Evolutionary conservation across 2,888 invertebrate species (phyloP).

Genomic region (Ormyrus thymus): DNA sequence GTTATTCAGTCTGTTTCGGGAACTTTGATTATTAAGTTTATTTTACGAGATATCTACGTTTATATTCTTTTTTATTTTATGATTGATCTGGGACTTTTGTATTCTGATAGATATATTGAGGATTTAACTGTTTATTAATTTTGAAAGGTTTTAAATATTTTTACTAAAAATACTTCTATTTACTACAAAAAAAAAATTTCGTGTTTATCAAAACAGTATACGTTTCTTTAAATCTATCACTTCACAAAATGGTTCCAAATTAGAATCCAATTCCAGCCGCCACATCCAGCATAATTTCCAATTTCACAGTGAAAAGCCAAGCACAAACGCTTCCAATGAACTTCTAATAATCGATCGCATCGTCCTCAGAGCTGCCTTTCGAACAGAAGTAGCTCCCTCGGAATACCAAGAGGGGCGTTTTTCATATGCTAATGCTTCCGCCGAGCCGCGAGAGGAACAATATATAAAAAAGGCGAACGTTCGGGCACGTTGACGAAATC

Average conservation of each 20-base stretch:
- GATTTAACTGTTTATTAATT: no score
- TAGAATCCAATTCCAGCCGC: neutral
- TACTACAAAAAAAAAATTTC: neutral
- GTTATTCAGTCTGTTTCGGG: no score
- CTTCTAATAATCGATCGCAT: neutral
- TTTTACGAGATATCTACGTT: no score
- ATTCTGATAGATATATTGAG: no score
- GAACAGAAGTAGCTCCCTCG: neutral
- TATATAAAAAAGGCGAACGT: conserved; percentile 1
- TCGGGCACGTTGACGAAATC: conserved; percentile 1
- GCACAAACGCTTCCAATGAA: no score
- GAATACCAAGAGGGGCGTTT: conserved; percentile 25
- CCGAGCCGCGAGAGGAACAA: conserved; percentile 9
- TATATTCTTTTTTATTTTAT: no score
- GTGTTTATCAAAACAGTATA: neutral
- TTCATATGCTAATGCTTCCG: conserved; percentile 55
- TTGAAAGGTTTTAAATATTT: no score
- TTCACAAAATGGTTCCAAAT: neutral
- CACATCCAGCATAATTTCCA: neutral
- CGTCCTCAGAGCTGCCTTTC: neutral
- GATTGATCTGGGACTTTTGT: no score
- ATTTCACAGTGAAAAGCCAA: no score
- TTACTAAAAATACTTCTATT: no score
- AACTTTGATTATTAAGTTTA: no score
- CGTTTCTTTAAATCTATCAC: no score